A percentile compares a stretch with the other conserved stretches of the same genome.
phyloP scores from a whole-genome alignment of 2,888 invertebrate genomes.

The Eupithecia dodoneata region DNA sequence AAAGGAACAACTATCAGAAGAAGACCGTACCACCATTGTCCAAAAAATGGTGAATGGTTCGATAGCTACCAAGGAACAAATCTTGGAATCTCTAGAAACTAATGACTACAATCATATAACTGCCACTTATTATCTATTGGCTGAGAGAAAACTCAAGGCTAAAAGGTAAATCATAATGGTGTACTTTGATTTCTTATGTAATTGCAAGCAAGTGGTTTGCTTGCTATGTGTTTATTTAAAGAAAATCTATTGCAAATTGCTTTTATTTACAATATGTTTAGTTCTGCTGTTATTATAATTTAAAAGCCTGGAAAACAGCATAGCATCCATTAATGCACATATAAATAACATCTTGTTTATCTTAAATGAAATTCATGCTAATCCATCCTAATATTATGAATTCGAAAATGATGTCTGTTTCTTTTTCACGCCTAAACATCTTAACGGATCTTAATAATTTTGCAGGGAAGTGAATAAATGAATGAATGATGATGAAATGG shows the following conservation, averaged over 20 bases:
- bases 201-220: neutral
- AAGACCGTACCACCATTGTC: constrained; percentile 95
- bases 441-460: too few species aligned
- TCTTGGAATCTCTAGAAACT: constrained; percentile 95
- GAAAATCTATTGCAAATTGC: neutral
- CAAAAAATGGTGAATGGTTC: constrained; percentile 98
- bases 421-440: too few species aligned
- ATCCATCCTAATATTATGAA: neutral
- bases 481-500: too few species aligned
- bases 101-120: constrained; percentile 99
- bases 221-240: neutral
- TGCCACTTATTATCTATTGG: constrained; percentile 98
- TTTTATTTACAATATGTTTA: neutral
- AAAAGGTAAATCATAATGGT: constrained; percentile 81
- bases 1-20: constrained; percentile 94
- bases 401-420: too few species aligned
- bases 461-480: too few species aligned
- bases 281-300: neutral
- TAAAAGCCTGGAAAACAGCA: neutral
- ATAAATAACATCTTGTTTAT: neutral
- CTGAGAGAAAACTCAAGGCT: constrained; percentile 94
- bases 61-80: constrained; percentile 97
- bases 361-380: neutral
- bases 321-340: neutral
- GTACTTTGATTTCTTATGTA: constrained; percentile 11